Percentiles rank a stretch among this genome's conserved stretches.
phyloP scores from a whole-genome alignment of 2,797 vertebrate species.

The Tauraco hartlaubi region DNA sequence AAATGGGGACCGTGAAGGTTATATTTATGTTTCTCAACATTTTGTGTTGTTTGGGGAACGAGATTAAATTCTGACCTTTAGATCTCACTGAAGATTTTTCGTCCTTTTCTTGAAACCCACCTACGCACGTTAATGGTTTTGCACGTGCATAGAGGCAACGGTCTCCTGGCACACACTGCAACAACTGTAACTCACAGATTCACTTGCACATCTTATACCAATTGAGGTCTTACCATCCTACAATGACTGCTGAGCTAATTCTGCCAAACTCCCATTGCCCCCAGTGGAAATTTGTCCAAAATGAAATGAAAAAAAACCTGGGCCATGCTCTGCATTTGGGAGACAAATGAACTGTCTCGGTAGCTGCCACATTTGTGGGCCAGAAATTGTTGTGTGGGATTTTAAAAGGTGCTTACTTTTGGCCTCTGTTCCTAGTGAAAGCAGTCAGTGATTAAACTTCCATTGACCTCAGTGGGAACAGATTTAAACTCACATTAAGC shows the following conservation, averaged over 20 bases:
- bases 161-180: neutral
- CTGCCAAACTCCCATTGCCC: neutral
- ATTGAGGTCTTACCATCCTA: neutral
- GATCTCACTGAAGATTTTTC: neutral
- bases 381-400: constrained; percentile 38
- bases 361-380: constrained; percentile 25
- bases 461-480: constrained; percentile 33
- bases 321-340: neutral
- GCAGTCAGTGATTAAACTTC: constrained; percentile 53
- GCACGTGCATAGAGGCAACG: rapidly evolving
- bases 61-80: neutral
- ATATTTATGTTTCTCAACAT: neutral
- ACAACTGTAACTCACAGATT: neutral
- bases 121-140: neutral
- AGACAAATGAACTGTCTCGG: constrained; percentile 51
- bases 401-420: constrained; percentile 58
- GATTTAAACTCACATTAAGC: constrained; percentile 21
- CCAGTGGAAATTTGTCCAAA: neutral
- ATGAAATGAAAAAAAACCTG: neutral
- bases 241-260: neutral
- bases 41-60: neutral
- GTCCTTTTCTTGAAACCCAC: neutral
- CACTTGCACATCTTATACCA: neutral
- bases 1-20: neutral
- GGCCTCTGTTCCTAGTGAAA: constrained; percentile 40